A percentile compares a stretch with the other conserved stretches of the same genome.
phyloP scores from a whole-genome alignment of 2,888 invertebrate genomes.

The Spodoptera exigua region DNA sequence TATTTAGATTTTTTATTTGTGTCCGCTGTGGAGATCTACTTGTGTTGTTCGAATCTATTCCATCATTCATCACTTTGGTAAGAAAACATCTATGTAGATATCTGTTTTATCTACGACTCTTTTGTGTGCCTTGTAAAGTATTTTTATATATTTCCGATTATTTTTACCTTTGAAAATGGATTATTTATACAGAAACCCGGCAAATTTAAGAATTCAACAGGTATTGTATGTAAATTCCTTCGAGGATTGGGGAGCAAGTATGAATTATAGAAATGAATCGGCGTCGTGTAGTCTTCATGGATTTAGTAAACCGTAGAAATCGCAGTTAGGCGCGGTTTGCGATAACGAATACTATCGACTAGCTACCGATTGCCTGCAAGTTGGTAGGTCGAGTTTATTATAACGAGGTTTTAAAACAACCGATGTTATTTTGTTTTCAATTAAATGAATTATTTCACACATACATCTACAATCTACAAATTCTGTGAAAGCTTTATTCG shows the following conservation, averaged over 20 bases:
- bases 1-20: conserved; percentile 40
- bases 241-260: conserved; percentile 53
- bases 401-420: conserved; percentile 3
- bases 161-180: conserved; percentile 7
- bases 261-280: conserved; percentile 64
- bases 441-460: too few relatives aligned
- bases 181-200: conserved; percentile 19
- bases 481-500: conserved; percentile 10
- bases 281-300: conserved; percentile 41
- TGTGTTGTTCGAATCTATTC: conserved; percentile 15
- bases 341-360: conserved; percentile 73
- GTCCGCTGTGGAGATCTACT: conserved; percentile 10
- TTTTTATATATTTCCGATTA: too few relatives aligned
- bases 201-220: conserved; percentile 38
- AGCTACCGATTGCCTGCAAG: conserved; percentile 47
- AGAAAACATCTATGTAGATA: background rate
- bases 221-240: conserved; percentile 65
- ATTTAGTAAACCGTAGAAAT: conserved; percentile 67
- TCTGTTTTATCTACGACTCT: background rate
- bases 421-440: background rate
- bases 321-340: conserved; percentile 68
- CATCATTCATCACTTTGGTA: conserved; percentile 6
- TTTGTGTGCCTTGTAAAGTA: too few relatives aligned
- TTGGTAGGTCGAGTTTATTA: conserved; percentile 23
- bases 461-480: too few relatives aligned